Base-by-base conservation (phyloP, 2,797 vertebrate species). In the Miichthys miiuy region DNA sequence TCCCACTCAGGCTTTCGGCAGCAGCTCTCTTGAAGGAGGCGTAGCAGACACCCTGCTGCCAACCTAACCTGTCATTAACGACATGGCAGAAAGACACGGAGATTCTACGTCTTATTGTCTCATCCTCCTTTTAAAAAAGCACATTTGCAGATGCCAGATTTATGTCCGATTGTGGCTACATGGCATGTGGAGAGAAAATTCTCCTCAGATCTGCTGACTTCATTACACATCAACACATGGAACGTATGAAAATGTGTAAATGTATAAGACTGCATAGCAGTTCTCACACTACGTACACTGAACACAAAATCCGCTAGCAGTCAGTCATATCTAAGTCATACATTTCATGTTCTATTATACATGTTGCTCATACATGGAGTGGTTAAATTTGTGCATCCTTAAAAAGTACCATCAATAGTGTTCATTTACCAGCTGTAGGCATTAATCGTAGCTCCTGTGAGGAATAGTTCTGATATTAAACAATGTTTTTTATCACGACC, bases 11-110 rank as follows among this genome's bases (percentile, higher is more conserved):
- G 84, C 81, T 87, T 87, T 65, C 72, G 69, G 81, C 80, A 64
- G 56, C 75, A 23, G 70, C 48, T 83, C 69, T 80, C 84, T 85
- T 86, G 75, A 81, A 82, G 85, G 77, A 73, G 80, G 86, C 70
- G 54, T 34, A 73, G 79, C 81, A 87, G 89, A 89, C 87, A 67
- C 87, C 54, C 80, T 48, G 65, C 89, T 91, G 82, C 69, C 72
- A 65, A 6, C 80, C 81, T 70, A 91, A 91, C 92, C 84, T 77
- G 86, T 92, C 85, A 92, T 93, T 92, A 94, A 52, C 47, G 20
- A 77, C 83, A 61, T 47, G 46, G 55, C 81, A 77, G 62, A 68
- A 65, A 80, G 61, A 71, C 64, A 20, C 50, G 20, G 63, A 62
- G 69, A 72, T 42, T 72, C 48, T 13, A 2, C 3, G 27, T 56